phyloP scores from a whole-genome alignment of 2,888 invertebrate species.

The Seira musarum region DNA sequence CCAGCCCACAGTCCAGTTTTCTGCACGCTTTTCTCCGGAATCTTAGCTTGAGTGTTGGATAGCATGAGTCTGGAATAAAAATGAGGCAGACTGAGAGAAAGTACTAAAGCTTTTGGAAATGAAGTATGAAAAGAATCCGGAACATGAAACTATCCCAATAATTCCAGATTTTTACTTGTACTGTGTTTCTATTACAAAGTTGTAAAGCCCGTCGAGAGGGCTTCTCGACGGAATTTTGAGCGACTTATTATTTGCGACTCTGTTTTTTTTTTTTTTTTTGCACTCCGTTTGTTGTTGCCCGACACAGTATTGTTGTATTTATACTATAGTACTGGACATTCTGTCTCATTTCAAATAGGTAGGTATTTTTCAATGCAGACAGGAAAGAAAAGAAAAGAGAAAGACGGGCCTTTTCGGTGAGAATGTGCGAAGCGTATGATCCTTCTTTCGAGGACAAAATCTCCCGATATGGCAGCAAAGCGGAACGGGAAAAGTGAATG shows the following conservation, averaged over 20 bases:
- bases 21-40: neutral
- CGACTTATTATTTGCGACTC: neutral
- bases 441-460: conserved; percentile 47
- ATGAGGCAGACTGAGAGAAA: no score
- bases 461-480: conserved; percentile 25
- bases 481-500: neutral
- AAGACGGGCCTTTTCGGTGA: neutral
- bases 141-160: conserved; percentile 54
- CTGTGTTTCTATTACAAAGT: neutral
- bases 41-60: no score
- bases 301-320: neutral
- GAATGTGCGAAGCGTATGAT: conserved; percentile 31
- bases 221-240: conserved; percentile 6
- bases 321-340: neutral
- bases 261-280: neutral
- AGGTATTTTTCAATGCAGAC: no score
- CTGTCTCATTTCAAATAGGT: neutral
- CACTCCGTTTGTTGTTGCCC: conserved; percentile 9
- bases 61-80: no score
- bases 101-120: neutral
- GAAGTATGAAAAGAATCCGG: conserved; percentile 16
- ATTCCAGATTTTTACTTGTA: conserved; percentile 12
- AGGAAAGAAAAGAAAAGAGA: neutral
- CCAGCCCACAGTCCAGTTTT: conserved; percentile 14
- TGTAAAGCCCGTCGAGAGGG: neutral